These are phyloP conservation scores for Lepidocyrtoides sp. DNA, from an alignment of 2,888 invertebrate species.

Conservation along the genomic window DNA sequence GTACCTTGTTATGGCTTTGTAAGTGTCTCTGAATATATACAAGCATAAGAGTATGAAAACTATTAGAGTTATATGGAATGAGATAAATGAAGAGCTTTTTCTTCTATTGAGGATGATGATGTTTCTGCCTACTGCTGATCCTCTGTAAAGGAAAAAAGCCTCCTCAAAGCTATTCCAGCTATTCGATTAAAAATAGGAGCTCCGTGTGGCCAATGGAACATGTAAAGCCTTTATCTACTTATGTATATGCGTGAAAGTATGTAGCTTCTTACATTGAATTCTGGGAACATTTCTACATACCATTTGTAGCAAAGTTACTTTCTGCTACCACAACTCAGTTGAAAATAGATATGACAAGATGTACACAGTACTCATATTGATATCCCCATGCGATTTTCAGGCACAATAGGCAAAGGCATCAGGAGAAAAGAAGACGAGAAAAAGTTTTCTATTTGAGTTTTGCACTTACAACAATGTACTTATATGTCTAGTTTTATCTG, in stretches of 20 bases:
- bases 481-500: background rate
- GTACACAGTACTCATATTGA: constrained; percentile 26
- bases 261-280: background rate
- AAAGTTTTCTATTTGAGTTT: constrained; percentile 26
- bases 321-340: background rate
- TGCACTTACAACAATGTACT: background rate
- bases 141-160: background rate
- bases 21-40: background rate
- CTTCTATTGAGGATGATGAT: background rate
- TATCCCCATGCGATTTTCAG: constrained; percentile 65
- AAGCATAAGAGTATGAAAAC: background rate
- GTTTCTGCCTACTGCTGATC: background rate
- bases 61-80: background rate
- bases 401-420: constrained; percentile 21
- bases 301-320: background rate
- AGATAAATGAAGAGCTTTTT: constrained; percentile 35
- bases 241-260: background rate
- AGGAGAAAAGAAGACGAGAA: constrained; percentile 39
- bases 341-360: constrained; percentile 14
- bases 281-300: background rate
- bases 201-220: constrained; percentile 68
- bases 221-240: constrained; percentile 64
- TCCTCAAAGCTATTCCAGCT: constrained; percentile 58
- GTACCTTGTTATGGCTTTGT: no score
- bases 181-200: constrained; percentile 67